Evolutionary conservation across 2,888 invertebrate species (phyloP).

Genomic region (Steinernema hermaphroditum): DNA sequence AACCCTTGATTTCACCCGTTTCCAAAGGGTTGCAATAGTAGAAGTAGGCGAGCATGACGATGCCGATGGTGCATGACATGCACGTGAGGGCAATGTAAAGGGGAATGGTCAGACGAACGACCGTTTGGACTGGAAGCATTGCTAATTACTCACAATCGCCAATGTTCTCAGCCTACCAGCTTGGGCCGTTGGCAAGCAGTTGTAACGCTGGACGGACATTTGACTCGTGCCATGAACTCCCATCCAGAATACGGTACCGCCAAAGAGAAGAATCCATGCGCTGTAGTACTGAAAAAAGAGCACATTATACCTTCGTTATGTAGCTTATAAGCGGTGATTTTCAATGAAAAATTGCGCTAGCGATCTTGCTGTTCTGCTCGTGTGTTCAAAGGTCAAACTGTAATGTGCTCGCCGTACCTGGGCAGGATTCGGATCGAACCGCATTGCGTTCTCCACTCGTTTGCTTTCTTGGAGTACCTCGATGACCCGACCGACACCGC

Average conservation of each 20-base stretch:
- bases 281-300: slow-evolving; percentile 23
- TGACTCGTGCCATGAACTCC: slow-evolving; percentile 21
- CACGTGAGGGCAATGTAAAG: slow-evolving; percentile 24
- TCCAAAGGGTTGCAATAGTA: slow-evolving; percentile 35
- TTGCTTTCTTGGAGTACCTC: slow-evolving; percentile 47
- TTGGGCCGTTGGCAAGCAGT: slow-evolving; percentile 4
- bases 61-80: slow-evolving; percentile 23
- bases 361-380: background rate
- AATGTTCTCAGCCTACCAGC: background rate
- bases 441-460: slow-evolving; percentile 43
- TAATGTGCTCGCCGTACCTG: background rate
- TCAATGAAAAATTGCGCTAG: background rate
- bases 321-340: no score
- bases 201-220: slow-evolving; percentile 18
- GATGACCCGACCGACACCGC: slow-evolving; percentile 47
- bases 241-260: slow-evolving; percentile 23
- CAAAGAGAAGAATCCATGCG: slow-evolving; percentile 4
- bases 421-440: slow-evolving; percentile 37
- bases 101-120: slow-evolving; percentile 24
- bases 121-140: background rate
- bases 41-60: slow-evolving; percentile 37
- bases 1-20: slow-evolving; percentile 25
- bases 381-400: background rate
- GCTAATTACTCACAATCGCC: no score
- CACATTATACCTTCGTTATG: no score